A percentile compares a stretch with the other conserved stretches of the same genome.
These are phyloP conservation scores for Leptopilina clavipes DNA, from an alignment of 1,140 invertebrate genomes.

Conservation along the genomic window DNA sequence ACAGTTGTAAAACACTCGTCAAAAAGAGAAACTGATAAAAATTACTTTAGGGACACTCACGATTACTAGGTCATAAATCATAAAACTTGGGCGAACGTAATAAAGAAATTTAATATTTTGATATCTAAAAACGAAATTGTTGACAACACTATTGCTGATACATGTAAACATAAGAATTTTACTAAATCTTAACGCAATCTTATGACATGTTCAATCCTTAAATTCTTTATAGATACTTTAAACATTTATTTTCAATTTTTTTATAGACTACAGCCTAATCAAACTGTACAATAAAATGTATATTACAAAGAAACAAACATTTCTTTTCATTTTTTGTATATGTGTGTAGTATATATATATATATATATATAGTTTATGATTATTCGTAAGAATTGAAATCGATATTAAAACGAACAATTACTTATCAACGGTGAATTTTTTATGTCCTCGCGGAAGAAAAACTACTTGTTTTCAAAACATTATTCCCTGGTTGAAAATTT, in stretches of 20 bases:
- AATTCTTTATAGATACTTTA: neutral
- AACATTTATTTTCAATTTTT: neutral
- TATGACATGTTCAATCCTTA: neutral
- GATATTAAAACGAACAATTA: neutral
- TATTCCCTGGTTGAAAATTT: slow-evolving; percentile 20
- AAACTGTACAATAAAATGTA: no score
- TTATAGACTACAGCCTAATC: no score
- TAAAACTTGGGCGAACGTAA: neutral
- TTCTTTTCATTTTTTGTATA: neutral
- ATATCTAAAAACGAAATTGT: neutral
- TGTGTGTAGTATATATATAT: no score
- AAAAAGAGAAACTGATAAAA: neutral
- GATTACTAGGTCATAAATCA: slow-evolving; percentile 8
- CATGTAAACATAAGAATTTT: neutral
- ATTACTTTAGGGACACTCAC: neutral
- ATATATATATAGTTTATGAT: neutral
- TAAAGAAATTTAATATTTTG: neutral
- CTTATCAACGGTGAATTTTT: neutral
- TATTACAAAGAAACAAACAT: no score
- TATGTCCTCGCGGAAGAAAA: neutral
- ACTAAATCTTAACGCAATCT: neutral
- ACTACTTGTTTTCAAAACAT: slow-evolving; percentile 1
- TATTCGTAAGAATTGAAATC: neutral
- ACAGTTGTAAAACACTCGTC: neutral
- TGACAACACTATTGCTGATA: neutral